Conservation (phyloP, 2,888 invertebrate species). For the Noctua janthina region DNA sequence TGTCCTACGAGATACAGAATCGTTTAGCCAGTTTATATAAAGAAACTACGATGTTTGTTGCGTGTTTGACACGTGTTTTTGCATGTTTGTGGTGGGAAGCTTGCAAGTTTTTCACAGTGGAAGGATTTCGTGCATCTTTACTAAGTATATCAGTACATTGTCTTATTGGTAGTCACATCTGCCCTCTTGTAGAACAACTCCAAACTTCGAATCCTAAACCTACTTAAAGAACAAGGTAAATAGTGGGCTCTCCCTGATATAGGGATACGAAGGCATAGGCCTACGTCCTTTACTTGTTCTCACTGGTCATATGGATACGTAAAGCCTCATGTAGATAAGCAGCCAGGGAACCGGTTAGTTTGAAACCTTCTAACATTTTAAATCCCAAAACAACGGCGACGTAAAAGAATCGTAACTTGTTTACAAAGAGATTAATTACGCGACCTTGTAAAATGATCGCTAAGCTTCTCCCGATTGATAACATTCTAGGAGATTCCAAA, state of each 20-base stretch:
- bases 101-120: neutral
- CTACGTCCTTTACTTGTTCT: neutral
- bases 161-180: too few species aligned
- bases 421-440: conserved; percentile 35
- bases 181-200: neutral
- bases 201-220: neutral
- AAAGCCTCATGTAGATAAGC: too few species aligned
- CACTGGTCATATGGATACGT: neutral
- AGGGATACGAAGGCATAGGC: neutral
- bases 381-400: neutral
- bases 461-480: conserved; percentile 19
- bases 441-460: conserved; percentile 27
- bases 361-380: neutral
- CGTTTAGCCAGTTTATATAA: conserved; percentile 51
- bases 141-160: neutral
- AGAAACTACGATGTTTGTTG: conserved; percentile 35
- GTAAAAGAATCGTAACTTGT: conserved; percentile 10
- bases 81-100: neutral
- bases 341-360: neutral
- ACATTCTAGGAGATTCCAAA: conserved; percentile 38
- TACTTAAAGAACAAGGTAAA: neutral
- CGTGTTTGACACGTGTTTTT: conserved; percentile 29
- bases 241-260: neutral
- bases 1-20: conserved; percentile 66
- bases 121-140: neutral